Conservation (phyloP, 1,140 invertebrate species). For the Neuroterus valhalla region DNA sequence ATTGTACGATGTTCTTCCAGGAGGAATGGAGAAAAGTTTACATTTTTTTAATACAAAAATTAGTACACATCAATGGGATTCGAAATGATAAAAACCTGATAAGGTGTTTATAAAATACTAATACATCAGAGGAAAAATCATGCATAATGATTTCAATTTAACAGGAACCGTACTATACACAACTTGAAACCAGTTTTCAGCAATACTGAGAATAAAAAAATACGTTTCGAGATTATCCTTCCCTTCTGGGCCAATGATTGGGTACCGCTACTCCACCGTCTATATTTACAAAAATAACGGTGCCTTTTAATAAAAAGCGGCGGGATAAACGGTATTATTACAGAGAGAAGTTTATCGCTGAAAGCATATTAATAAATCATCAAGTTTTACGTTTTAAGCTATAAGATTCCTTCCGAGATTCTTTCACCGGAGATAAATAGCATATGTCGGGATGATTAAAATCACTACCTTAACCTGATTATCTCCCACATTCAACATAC, state of each 20-base stretch:
- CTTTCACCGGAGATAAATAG: no score
- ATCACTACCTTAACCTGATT: no score
- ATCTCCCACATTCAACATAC: no score
- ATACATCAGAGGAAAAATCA: neutral
- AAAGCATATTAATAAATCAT: neutral
- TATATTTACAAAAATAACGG: slow-evolving; percentile 26
- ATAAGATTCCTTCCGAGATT: no score
- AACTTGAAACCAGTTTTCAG: slow-evolving; percentile 1
- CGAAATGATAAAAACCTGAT: no score
- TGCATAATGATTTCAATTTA: neutral
- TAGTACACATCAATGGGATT: no score
- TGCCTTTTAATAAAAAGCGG: neutral
- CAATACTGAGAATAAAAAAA: neutral
- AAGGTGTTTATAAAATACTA: neutral
- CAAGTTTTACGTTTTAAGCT: neutral
- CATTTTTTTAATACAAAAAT: no score
- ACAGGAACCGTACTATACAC: neutral
- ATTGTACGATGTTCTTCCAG: no score
- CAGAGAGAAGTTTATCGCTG: neutral
- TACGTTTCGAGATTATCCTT: neutral
- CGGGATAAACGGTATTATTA: neutral
- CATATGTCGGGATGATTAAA: no score
- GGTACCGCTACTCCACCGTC: slow-evolving; percentile 4
- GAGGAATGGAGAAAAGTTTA: no score
- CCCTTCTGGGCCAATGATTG: neutral